These are phyloP conservation scores for Pharmacophagus antenor DNA, from an alignment of 2,888 invertebrate genomes.

Conservation along the genomic window DNA sequence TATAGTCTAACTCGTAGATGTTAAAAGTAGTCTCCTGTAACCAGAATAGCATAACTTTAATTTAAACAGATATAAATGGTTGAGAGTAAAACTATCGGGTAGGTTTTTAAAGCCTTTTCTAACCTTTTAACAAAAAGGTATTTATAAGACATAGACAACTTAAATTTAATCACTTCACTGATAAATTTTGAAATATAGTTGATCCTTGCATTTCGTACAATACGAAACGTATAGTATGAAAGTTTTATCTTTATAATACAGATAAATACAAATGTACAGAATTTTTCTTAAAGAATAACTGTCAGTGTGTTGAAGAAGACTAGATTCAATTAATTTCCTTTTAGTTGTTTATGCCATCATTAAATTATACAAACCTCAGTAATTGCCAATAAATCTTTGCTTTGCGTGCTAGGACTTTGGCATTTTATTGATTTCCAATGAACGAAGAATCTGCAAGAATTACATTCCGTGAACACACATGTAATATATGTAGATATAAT, in stretches of 20 bases:
- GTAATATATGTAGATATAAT: neutral
- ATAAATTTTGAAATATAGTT: no score
- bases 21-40: constrained; percentile 79
- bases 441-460: constrained; percentile 59
- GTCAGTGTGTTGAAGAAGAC: no score
- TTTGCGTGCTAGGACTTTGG: constrained; percentile 54
- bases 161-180: no score
- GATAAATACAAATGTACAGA: no score
- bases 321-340: neutral
- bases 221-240: no score
- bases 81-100: no score
- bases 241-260: no score
- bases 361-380: constrained; percentile 68
- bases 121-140: no score
- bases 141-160: no score
- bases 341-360: constrained; percentile 12
- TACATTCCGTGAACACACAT: neutral
- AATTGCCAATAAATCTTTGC: constrained; percentile 72
- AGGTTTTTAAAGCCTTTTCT: no score
- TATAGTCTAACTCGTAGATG: constrained; percentile 79
- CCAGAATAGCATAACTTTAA: neutral
- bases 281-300: no score
- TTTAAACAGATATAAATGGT: neutral
- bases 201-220: no score
- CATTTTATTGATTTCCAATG: constrained; percentile 64